Evolutionary conservation across 2,888 invertebrate species (phyloP).

Genomic region (Deilephila porcellus): DNA sequence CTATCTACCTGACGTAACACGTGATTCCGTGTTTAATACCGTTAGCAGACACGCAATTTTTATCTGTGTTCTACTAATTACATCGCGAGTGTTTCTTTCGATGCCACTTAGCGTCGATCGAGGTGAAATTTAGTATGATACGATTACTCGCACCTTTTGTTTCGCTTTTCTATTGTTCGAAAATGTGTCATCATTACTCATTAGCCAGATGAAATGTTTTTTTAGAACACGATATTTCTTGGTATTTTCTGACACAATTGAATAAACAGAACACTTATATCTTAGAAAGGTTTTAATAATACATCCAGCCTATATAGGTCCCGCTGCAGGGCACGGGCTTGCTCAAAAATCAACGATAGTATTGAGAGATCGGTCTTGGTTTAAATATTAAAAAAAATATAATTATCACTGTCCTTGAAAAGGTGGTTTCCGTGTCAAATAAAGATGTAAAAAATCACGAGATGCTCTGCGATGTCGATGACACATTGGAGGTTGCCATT

Average conservation of each 20-base stretch:
- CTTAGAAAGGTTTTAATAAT: no score
- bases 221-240: neutral
- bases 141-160: conserved; percentile 27
- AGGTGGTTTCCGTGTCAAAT: no score
- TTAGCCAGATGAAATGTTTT: neutral
- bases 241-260: neutral
- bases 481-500: neutral
- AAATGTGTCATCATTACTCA: conserved; percentile 24
- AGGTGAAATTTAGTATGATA: conserved; percentile 31
- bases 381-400: neutral
- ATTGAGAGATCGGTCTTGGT: no score
- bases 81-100: conserved; percentile 37
- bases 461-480: neutral
- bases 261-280: neutral
- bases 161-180: conserved; percentile 28
- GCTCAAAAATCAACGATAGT: neutral
- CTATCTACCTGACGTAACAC: neutral
- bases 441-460: no score
- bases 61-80: conserved; percentile 20
- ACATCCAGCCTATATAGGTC: no score
- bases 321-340: no score
- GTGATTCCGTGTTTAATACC: neutral
- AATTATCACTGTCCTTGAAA: neutral
- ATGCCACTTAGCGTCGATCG: conserved; percentile 39
- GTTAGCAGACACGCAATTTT: neutral